These are phyloP conservation scores for Ptychobarbus kaznakovi DNA, from an alignment of 2,797 vertebrate genomes.

Conservation along the genomic window DNA sequence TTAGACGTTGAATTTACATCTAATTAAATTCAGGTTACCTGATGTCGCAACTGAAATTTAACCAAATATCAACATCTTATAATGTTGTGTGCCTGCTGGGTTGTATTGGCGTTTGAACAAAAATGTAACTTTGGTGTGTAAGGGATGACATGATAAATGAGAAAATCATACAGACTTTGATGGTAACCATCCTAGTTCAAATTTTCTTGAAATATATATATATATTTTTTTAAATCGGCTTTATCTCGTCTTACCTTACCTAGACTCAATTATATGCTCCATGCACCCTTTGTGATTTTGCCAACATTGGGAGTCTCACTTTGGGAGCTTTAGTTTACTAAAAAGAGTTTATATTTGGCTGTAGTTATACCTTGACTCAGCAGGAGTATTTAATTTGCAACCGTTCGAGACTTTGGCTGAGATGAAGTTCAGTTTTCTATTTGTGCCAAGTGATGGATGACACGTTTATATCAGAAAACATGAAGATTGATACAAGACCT, in stretches of 20 bases:
- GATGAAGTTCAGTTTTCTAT: conserved; percentile 2
- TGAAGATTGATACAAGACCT: conserved; percentile 16
- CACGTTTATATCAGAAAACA: conserved; percentile 18
- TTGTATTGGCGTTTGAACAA: neutral
- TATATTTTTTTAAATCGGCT: neutral
- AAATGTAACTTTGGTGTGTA: neutral
- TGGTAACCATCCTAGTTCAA: neutral
- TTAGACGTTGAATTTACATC: no score
- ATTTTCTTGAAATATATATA: neutral
- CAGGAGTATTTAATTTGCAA: neutral
- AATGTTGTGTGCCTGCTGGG: no score
- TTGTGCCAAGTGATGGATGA: conserved; percentile 30
- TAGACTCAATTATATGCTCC: neutral
- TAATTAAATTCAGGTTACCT: no score
- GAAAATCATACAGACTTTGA: neutral
- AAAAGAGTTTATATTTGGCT: neutral
- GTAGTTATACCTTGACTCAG: conserved; percentile 19
- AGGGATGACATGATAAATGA: neutral
- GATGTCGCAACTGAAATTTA: no score
- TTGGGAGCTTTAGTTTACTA: conserved; percentile 22
- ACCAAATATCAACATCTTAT: no score
- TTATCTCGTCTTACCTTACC: neutral
- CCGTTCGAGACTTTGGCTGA: conserved; percentile 16
- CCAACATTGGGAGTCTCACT: neutral
- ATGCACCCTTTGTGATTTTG: neutral